Base-by-base conservation (phyloP, 2,113 vertebrate species). In the Typhlomys cinereus region DNA sequence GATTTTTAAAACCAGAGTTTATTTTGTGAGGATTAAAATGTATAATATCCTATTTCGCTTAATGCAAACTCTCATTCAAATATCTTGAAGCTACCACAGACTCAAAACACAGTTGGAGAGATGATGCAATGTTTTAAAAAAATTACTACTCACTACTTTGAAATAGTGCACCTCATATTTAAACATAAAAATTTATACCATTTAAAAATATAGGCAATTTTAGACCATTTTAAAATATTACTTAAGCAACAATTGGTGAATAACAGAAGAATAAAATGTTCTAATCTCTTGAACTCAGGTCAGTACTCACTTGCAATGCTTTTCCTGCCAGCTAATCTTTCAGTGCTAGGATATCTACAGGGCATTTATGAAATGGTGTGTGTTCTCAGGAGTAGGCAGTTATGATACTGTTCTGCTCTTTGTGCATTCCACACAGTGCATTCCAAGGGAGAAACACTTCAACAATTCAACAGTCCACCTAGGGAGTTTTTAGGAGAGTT, bases 1-100 rank as follows among this genome's bases (percentile, higher is more conserved):
- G 8, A 88, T 84, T 64, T n/a, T 81, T 71, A 89, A 94, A 50
- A 82, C 5, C 34, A 69, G 46, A 81, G 71, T n/a, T 86, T 82
- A 73, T 82, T 34, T 71, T 41, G 57, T 1, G 67, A 62, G 20
- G 17, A 25, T 11, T 64, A 62, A 57, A 82, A 74, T 8, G 70
- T 52, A 10, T 48, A 91, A 73, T 73, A 69, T 39, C 70, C 9
- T 86, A 29, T 91, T 88, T 85, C 62, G 20, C 64, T 88, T 88
- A 94, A 88, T 50, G 29, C 18, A 93, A 95, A 90, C 93, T 88
- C 13, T 88, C 52, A 82, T 44, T 14, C 79, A 93, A 85, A 95
- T 61, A 39, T 66, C 54, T 82, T 85, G 20, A 27, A 69, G 59
- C 20, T 78, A 71, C 9, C 17, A 91, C 27, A 93, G 84, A 27